phyloP scores from a whole-genome alignment of 2,888 invertebrate species.

The Dicranocentrus wangi region DNA sequence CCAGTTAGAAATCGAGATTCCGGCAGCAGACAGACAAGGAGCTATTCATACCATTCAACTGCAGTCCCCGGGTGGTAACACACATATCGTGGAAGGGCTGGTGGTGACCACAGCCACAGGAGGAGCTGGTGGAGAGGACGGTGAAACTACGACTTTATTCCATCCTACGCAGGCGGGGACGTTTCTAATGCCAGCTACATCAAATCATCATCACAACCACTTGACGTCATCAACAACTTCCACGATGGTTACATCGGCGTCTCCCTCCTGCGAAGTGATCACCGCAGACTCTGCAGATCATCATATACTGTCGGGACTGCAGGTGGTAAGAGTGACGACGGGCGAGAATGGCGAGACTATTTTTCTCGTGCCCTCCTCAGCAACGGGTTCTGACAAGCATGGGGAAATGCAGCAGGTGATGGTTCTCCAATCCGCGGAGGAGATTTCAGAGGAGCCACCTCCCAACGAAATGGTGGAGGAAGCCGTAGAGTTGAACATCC shows the following conservation, averaged over 20 bases:
- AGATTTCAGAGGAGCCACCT: slow-evolving; percentile 27
- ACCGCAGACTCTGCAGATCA: slow-evolving; percentile 43
- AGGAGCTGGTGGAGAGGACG: slow-evolving; percentile 42
- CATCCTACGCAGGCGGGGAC: slow-evolving; percentile 33
- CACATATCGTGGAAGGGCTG: slow-evolving; percentile 66
- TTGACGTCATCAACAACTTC: background rate
- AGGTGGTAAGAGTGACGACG: slow-evolving; percentile 57
- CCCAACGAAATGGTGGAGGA: slow-evolving; percentile 33
- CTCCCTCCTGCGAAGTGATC: slow-evolving; percentile 44
- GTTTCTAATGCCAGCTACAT: slow-evolving; percentile 41
- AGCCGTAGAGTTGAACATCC: slow-evolving; percentile 50
- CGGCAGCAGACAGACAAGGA: slow-evolving; percentile 45
- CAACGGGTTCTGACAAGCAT: slow-evolving; percentile 35
- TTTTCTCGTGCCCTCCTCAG: slow-evolving; percentile 52
- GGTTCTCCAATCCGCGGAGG: slow-evolving; percentile 52
- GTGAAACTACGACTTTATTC: slow-evolving; percentile 50
- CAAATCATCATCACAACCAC: slow-evolving; percentile 34
- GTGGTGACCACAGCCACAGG: slow-evolving; percentile 53
- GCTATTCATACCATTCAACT: slow-evolving; percentile 64
- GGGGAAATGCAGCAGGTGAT: slow-evolving; percentile 53
- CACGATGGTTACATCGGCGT: slow-evolving; percentile 26
- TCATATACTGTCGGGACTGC: slow-evolving; percentile 55
- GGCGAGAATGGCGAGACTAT: slow-evolving; percentile 61
- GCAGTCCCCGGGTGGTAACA: slow-evolving; percentile 61
- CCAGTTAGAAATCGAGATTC: slow-evolving; percentile 59